A percentile compares a stretch with the other conserved stretches of the same genome.
Evolutionary conservation across 2,113 vertebrate genomes (phyloP).

Genomic region (Fulmarus glacialis): DNA sequence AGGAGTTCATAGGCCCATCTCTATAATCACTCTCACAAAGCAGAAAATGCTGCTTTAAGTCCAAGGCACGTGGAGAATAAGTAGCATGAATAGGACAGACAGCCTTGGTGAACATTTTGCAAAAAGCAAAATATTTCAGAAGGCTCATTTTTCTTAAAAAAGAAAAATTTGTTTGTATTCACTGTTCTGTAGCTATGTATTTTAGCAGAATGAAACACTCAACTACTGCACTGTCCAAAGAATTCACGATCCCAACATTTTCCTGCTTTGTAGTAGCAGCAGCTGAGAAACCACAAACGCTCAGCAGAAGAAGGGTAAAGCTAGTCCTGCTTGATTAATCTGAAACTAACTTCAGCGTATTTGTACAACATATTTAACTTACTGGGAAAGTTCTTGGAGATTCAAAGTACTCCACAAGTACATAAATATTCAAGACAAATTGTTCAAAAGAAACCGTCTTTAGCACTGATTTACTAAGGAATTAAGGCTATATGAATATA

Average conservation of each 20-base stretch:
- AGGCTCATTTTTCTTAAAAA: background rate
- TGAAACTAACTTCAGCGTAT: background rate
- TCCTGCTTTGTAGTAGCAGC: background rate
- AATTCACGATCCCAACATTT: background rate
- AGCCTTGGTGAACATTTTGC: accelerated
- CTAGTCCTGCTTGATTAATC: background rate
- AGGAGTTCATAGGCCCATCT: background rate
- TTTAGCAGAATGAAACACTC: background rate
- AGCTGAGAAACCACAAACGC: background rate
- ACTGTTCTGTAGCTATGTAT: background rate
- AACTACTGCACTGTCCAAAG: too few relatives aligned
- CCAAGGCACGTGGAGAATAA: background rate
- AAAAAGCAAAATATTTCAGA: background rate
- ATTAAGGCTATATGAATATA: background rate
- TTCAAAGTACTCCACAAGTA: background rate
- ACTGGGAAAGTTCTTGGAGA: too few relatives aligned
- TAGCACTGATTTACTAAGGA: background rate
- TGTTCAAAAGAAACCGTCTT: background rate
- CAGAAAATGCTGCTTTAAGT: background rate
- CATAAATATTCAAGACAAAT: background rate
- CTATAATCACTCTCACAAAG: background rate
- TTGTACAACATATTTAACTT: background rate
- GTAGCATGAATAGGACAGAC: background rate
- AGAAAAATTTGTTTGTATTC: background rate
- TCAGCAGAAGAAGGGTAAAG: background rate